phyloP scores from a whole-genome alignment of 2,113 vertebrate genomes.

The Sinocyclocheilus rhinocerous region DNA sequence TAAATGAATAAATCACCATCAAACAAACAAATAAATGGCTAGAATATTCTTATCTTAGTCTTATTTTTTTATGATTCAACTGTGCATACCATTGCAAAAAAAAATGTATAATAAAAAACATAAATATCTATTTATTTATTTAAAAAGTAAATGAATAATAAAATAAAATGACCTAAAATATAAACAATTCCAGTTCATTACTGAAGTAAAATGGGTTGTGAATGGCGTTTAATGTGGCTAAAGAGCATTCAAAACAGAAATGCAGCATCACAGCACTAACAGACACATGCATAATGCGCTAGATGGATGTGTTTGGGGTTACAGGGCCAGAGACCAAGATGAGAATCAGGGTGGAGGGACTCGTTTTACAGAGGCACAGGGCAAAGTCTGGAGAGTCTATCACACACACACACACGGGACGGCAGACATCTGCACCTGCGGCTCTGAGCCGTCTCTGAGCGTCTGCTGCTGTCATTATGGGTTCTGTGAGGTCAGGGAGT shows the following conservation, averaged over 20 bases:
- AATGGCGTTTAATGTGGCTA: background rate
- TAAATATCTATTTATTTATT: background rate
- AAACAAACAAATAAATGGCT: no score
- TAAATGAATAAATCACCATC: no score
- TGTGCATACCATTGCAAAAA: background rate
- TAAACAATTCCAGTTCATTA: background rate
- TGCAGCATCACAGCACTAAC: background rate
- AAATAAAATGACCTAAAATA: background rate
- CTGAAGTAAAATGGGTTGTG: background rate
- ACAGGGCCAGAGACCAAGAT: slow-evolving; percentile 47
- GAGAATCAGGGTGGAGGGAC: slow-evolving; percentile 37
- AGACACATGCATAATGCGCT: slow-evolving; percentile 38
- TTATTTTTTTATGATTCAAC: no score
- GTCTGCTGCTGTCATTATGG: slow-evolving; percentile 56
- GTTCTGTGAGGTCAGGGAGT: slow-evolving; percentile 50
- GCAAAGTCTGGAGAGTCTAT: slow-evolving; percentile 53
- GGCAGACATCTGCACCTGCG: slow-evolving; percentile 52
- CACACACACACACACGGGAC: slow-evolving; percentile 9
- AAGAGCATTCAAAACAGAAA: background rate
- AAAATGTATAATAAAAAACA: background rate
- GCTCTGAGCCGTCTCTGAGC: slow-evolving; percentile 29
- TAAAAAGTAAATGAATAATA: background rate
- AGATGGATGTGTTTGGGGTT: slow-evolving; percentile 50
- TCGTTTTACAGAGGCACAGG: slow-evolving; percentile 51
- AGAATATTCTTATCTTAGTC: background rate